phyloP scores from a whole-genome alignment of 2,888 invertebrate genomes.

The Colletes collaris region DNA sequence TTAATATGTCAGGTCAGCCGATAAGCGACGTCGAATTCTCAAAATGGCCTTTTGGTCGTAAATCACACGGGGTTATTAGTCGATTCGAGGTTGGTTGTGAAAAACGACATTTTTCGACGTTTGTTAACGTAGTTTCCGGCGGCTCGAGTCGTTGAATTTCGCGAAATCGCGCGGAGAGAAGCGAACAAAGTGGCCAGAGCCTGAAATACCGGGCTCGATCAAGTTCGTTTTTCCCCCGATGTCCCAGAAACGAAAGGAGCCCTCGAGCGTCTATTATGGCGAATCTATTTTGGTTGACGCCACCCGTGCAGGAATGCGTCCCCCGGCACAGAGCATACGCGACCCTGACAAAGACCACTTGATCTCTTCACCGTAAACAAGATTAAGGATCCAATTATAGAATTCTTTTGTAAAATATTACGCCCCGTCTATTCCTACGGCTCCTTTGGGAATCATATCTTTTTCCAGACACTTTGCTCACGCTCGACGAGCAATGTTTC shows the following conservation, averaged over 20 bases:
- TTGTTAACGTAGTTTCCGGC: too few relatives aligned
- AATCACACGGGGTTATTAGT: too few relatives aligned
- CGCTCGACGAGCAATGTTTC: too few relatives aligned
- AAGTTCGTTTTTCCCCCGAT: slow-evolving; percentile 45
- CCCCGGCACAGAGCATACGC: slow-evolving; percentile 52
- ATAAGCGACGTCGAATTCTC: too few relatives aligned
- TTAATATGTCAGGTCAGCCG: too few relatives aligned
- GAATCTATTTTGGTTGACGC: slow-evolving; percentile 63
- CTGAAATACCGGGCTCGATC: slow-evolving; percentile 25
- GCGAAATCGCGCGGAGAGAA: too few relatives aligned
- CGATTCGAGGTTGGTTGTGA: too few relatives aligned
- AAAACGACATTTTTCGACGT: too few relatives aligned
- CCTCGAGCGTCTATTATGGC: slow-evolving; percentile 57
- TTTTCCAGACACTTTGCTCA: neutral
- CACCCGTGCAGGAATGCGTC: slow-evolving; percentile 66
- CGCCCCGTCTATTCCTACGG: neutral
- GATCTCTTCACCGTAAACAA: slow-evolving; percentile 69
- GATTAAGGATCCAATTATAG: slow-evolving; percentile 71
- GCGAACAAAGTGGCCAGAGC: too few relatives aligned
- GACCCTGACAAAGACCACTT: slow-evolving; percentile 71
- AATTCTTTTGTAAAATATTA: slow-evolving; percentile 62
- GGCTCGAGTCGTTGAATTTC: neutral
- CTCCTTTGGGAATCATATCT: neutral
- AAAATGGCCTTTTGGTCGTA: too few relatives aligned
- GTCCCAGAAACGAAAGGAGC: slow-evolving; percentile 68